phyloP scores from a whole-genome alignment of 64 coral and sea anemone genomes.

The Stylophora pistillata region DNA sequence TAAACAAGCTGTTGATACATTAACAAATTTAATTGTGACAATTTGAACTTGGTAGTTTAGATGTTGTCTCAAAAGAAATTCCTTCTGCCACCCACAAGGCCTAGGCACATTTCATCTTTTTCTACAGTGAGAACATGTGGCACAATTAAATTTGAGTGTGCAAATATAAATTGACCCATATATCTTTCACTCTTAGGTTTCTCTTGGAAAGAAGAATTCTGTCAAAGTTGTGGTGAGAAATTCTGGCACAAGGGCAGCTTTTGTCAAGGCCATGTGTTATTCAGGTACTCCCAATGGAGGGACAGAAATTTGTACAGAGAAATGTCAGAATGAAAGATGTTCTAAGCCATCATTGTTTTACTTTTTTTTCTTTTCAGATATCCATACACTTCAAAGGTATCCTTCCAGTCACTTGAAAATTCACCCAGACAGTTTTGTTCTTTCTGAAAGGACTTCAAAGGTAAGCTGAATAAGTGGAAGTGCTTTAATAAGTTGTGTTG shows the following conservation, averaged over 20 bases:
- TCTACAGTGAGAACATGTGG: too few relatives aligned
- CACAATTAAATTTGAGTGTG: too few relatives aligned
- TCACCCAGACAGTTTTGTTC: slow-evolving; percentile 79
- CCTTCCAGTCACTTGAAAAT: slow-evolving; percentile 82
- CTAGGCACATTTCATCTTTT: too few relatives aligned
- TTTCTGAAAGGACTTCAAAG: slow-evolving; percentile 93
- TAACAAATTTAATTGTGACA: too few relatives aligned
- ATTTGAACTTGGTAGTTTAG: too few relatives aligned
- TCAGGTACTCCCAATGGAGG: slow-evolving; percentile 53
- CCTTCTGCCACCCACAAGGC: too few relatives aligned
- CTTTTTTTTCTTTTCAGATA: slow-evolving; percentile 48
- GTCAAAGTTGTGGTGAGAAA: slow-evolving; percentile 83
- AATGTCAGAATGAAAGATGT: not conserved
- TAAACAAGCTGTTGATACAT: too few relatives aligned
- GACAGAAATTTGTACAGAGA: not conserved
- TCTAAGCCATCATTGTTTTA: not conserved
- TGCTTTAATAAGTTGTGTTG: not conserved
- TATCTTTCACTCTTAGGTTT: slow-evolving; percentile 60
- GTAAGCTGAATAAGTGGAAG: slow-evolving; percentile 30
- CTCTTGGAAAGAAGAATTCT: slow-evolving; percentile 88
- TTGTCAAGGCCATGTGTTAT: slow-evolving; percentile 96
- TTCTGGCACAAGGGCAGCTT: slow-evolving; percentile 88
- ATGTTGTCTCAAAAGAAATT: too few relatives aligned
- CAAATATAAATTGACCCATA: not conserved
- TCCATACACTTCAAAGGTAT: slow-evolving; percentile 69